Conservation (phyloP, 2,797 vertebrate species). For the Lutjanus argentimaculatus region DNA sequence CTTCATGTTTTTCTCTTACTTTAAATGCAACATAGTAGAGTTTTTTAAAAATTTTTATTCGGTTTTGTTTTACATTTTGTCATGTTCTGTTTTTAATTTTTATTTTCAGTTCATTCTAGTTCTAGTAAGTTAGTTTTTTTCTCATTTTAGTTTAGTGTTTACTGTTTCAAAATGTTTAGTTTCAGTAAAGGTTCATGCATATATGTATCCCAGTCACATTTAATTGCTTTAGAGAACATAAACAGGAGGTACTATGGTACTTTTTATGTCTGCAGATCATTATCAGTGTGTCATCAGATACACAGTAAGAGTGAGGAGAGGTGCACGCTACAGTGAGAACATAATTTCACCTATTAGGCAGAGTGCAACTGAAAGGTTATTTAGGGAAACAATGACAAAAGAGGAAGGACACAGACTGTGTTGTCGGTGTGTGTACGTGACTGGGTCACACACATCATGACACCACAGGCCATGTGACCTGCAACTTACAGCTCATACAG, state of each 20-base stretch:
- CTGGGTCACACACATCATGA: conserved; percentile 30
- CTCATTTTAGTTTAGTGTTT: too few relatives aligned
- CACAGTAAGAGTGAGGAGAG: too few relatives aligned
- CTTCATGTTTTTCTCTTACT: background rate
- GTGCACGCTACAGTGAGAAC: background rate
- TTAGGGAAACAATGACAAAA: conserved; percentile 53
- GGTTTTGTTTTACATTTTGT: too few relatives aligned
- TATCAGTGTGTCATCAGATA: background rate
- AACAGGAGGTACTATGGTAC: background rate
- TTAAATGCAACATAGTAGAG: background rate
- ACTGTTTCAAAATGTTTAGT: too few relatives aligned
- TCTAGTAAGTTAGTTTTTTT: too few relatives aligned
- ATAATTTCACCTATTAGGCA: background rate
- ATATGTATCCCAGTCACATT: background rate
- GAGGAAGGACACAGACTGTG: conserved; percentile 50
- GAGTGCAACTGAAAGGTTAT: conserved; percentile 12
- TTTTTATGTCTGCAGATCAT: background rate
- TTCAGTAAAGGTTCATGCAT: too few relatives aligned
- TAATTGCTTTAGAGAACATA: background rate
- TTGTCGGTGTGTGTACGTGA: conserved; percentile 72
- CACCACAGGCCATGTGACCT: conserved; percentile 64
- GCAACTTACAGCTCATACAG: conserved; percentile 2
- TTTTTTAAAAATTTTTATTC: too few relatives aligned
- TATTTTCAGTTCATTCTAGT: too few relatives aligned
- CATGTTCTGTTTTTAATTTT: too few relatives aligned